Base-by-base conservation (phyloP, 1,140 invertebrate genomes). In the Cydia strobilella region DNA sequence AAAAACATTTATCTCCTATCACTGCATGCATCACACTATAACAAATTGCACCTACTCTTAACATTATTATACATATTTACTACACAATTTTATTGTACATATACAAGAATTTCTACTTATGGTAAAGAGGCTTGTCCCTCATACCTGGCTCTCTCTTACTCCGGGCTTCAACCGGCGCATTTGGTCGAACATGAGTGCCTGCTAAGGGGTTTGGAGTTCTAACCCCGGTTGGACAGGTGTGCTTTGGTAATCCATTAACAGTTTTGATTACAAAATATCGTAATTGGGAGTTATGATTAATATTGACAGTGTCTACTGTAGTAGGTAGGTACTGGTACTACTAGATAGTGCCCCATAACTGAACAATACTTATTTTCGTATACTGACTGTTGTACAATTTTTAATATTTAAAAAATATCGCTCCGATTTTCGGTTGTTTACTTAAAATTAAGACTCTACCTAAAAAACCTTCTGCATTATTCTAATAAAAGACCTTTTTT, bases 171-270 rank as follows among this genome's bases (percentile, higher is more conserved):
- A 31, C 65, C 20, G 65, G 15, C 31, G 0, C 65, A 18, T n/a
- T 69, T 31, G 27, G 12, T 63, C 2, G 15, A n/a, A 69, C 65
- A 69, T 31, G 27, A 35, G 65, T n/a, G 27, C 15, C 12, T 23
- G 65, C 9, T 2, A 27, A 63, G 65, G 65, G 65, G 65, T 69
- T 35, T 35, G 27, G 54, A 42, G 65, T 66, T 66, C 63, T 4
- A n/a, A 35, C 35, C 63, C 27, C 23, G 63, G 23, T 5, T n/a
- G 10, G 65, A 69, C 65, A 69, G 65, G 65, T 69, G 65, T 39
- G 65, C 18, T 69, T 42, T 69, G 31, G 65, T 35, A 69, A 69
- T 66, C 63, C 65, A 69, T 69, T 39, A 69, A 66, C 7, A 18
- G 1, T 42, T 66, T 31, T 69, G 65, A 69, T 69, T 69, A 35